A percentile compares a stretch with the other conserved stretches of the same genome.
phyloP scores from a whole-genome alignment of 1,140 invertebrate genomes.

The Polypedilum pembai region DNA sequence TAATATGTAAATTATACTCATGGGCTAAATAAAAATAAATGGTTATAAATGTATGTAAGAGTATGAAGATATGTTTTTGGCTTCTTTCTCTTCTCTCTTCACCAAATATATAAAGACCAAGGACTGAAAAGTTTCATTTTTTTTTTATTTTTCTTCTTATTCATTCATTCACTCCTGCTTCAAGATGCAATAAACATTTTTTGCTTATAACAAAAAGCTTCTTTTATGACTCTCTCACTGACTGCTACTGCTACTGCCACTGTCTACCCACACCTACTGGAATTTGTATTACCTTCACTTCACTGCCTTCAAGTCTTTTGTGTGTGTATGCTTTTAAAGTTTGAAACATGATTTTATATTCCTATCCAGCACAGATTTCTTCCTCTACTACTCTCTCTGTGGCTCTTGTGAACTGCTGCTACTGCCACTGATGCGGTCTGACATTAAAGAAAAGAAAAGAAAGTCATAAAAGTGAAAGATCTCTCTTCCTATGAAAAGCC shows the following conservation, averaged over 20 bases:
- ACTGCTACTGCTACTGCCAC: not conserved
- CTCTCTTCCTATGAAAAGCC: not conserved
- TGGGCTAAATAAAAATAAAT: conserved; percentile 25
- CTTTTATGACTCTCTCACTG: not conserved
- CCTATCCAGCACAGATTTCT: conserved; percentile 9
- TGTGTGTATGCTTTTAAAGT: no score
- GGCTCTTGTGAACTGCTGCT: not conserved
- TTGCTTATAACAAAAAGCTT: conserved; percentile 24
- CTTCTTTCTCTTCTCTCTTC: no score
- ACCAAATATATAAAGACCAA: no score
- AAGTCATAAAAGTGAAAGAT: conserved; percentile 14
- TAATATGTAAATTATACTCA: conserved; percentile 27
- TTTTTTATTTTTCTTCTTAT: not conserved
- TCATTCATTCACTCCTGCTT: not conserved
- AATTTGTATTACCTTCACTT: no score
- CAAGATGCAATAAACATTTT: conserved; percentile 28
- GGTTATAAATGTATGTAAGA: conserved; percentile 21
- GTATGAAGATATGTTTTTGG: not conserved
- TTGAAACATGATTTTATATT: conserved; percentile 3
- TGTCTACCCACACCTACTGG: not conserved
- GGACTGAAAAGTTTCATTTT: no score
- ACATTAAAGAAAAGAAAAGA: not conserved
- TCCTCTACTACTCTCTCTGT: not conserved
- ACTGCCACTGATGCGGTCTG: not conserved
- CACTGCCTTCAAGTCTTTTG: no score